Percentiles rank a stretch among this genome's conserved stretches.
phyloP scores from a whole-genome alignment of 2,888 invertebrate genomes.

The Ectemnius continuus region DNA sequence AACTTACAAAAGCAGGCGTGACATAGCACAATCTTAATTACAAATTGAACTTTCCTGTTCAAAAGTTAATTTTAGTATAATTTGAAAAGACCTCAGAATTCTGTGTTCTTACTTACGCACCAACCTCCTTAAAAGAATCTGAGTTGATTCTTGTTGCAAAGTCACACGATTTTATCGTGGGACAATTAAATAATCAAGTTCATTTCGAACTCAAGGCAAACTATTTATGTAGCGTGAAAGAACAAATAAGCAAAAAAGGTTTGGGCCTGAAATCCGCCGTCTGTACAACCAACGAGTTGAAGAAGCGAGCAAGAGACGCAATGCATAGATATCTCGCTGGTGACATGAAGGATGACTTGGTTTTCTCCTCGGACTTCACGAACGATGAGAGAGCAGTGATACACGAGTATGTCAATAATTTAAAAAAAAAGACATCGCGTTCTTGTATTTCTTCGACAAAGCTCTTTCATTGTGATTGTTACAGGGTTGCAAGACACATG shows the following conservation, averaged over 20 bases:
- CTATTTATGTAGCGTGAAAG: slow-evolving; percentile 55
- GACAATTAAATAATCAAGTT: background rate
- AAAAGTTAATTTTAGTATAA: no score
- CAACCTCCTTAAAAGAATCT: no score
- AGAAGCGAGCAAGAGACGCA: slow-evolving; percentile 76
- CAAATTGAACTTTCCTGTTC: no score
- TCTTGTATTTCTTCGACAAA: no score
- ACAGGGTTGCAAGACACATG: slow-evolving; percentile 76
- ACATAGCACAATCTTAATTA: no score
- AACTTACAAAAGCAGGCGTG: no score
- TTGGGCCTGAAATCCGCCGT: slow-evolving; percentile 68
- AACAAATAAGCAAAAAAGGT: slow-evolving; percentile 72
- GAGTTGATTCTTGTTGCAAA: no score
- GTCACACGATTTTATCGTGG: background rate
- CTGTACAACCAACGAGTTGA: slow-evolving; percentile 67
- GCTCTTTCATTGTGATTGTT: slow-evolving; percentile 31
- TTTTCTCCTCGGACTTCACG: slow-evolving; percentile 81
- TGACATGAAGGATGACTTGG: slow-evolving; percentile 79
- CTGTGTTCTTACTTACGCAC: no score
- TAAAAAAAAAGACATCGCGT: no score
- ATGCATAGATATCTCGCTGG: slow-evolving; percentile 75
- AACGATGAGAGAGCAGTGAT: slow-evolving; percentile 83
- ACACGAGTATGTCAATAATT: slow-evolving; percentile 78
- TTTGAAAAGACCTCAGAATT: no score
- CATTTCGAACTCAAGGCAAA: no score